Conservation (phyloP, 2,113 vertebrate genomes). For the Ovis aries region ARS-UI_Ramb_v3.0 NC_056054.1:156171001-156171500, state of each 20-base stretch:
- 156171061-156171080: background rate
- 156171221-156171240: too few species aligned
- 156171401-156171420: background rate
- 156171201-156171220: background rate
- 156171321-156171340: background rate
- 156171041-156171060: background rate
- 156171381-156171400: background rate
- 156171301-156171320: background rate
- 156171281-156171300: background rate
- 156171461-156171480: background rate
- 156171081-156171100: background rate
- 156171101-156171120: background rate
- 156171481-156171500: background rate
- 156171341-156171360: background rate
- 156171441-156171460: background rate
- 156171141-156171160: background rate
- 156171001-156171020: background rate
- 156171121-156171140: background rate
- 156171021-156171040: background rate
- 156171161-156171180: background rate
- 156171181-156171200: background rate
- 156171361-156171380: background rate
- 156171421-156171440: background rate
- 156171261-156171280: background rate
- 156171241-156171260: background rate